Percentiles rank a stretch among this genome's conserved stretches.
Evolutionary conservation across 2,797 vertebrate species (phyloP).

Genomic region (Neostethus bicornis): DNA sequence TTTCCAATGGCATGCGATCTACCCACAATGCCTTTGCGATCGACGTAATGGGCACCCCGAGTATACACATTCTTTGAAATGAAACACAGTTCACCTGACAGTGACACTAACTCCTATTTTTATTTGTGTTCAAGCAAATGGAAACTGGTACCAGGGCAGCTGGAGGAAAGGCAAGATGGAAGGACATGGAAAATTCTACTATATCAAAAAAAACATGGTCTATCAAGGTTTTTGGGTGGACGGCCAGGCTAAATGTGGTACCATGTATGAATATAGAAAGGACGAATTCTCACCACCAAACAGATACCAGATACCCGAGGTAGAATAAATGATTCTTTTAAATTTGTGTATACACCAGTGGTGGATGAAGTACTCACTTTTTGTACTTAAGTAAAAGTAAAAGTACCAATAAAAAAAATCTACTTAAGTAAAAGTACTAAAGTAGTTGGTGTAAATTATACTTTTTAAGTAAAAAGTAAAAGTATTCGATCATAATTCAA

Average conservation of each 20-base stretch:
- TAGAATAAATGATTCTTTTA: conserved; percentile 49
- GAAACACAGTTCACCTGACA: neutral
- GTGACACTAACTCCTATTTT: neutral
- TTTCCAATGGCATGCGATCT: too few species aligned
- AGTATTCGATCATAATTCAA: too few species aligned
- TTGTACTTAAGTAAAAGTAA: too few species aligned
- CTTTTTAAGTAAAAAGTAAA: too few species aligned
- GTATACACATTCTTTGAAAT: too few species aligned
- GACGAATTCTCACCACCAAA: conserved; percentile 76
- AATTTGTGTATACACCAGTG: neutral
- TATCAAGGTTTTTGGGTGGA: conserved; percentile 90
- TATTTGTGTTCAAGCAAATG: conserved; percentile 78
- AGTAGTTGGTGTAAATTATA: too few species aligned
- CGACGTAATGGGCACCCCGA: too few species aligned
- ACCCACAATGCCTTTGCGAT: too few species aligned
- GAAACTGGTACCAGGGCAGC: conserved; percentile 86
- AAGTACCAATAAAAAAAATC: too few species aligned
- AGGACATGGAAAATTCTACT: conserved; percentile 84
- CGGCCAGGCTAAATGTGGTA: conserved; percentile 86
- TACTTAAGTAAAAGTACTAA: too few species aligned
- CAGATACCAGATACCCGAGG: conserved; percentile 88
- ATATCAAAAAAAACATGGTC: conserved; percentile 83
- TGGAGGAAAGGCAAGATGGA: conserved; percentile 89
- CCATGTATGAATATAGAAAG: conserved; percentile 82
- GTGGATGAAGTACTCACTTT: too few species aligned